These are phyloP conservation scores for Arizona elegans DNA, from an alignment of 2,113 vertebrate species.

Conservation along the genomic window DNA sequence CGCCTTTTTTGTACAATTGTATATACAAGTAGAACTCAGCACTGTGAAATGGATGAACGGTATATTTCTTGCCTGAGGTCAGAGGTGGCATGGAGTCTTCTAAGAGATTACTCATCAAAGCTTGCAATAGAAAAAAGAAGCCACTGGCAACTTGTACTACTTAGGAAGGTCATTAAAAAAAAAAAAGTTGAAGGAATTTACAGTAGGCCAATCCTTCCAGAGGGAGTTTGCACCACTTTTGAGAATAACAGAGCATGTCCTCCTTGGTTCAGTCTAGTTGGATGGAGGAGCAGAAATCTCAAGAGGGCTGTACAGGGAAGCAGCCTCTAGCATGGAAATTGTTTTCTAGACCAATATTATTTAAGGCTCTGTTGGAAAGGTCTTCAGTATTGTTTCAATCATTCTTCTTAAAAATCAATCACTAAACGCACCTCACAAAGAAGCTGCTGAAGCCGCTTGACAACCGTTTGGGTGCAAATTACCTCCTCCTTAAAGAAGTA, in stretches of 20 bases:
- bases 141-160: background rate
- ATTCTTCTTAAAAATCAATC: background rate
- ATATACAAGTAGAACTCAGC: accelerated
- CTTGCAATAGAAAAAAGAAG: background rate
- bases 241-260: background rate
- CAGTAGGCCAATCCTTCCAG: background rate
- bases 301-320: background rate
- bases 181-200: background rate
- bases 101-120: background rate
- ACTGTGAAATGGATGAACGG: background rate
- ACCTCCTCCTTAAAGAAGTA: background rate
- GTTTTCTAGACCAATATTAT: background rate
- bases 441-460: background rate
- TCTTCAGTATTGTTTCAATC: background rate
- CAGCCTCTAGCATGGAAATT: background rate
- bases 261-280: background rate
- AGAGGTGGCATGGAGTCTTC: background rate
- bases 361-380: background rate
- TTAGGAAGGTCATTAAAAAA: background rate
- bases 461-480: background rate
- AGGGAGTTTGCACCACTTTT: background rate
- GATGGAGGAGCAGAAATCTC: background rate
- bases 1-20: conserved; percentile 6
- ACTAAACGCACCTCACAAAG: background rate
- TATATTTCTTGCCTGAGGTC: background rate